These are phyloP conservation scores for Meriones unguiculatus DNA, from an alignment of 2,113 vertebrate species.

Conservation along the genomic window DNA sequence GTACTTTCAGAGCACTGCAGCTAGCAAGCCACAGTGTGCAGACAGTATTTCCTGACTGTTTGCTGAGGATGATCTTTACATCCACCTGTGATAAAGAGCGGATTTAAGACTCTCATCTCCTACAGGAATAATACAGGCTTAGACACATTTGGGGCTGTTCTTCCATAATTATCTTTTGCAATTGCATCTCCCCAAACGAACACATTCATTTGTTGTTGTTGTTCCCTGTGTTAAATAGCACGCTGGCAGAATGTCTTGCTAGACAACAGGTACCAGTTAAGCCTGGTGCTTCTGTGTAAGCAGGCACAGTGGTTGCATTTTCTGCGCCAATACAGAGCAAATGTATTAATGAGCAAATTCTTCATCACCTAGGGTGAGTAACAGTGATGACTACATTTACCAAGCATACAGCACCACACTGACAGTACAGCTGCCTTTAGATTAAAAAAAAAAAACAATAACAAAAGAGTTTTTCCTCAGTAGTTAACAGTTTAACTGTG, in stretches of 20 bases:
- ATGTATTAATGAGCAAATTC: constrained; percentile 38
- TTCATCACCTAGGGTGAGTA: not conserved
- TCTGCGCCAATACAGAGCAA: constrained; percentile 53
- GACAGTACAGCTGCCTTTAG: not conserved
- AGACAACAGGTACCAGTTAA: constrained; percentile 65
- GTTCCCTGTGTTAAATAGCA: constrained; percentile 43
- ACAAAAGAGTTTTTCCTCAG: not conserved
- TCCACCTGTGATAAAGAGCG: constrained; percentile 7
- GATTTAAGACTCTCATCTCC: constrained; percentile 68
- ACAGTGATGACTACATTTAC: not conserved
- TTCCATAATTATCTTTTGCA: constrained; percentile 62
- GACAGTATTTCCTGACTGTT: not conserved
- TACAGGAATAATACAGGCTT: constrained; percentile 67
- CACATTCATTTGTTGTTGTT: constrained; percentile 49
- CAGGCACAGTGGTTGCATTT: constrained; percentile 57
- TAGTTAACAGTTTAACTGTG: not conserved
- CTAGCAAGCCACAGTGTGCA: not conserved
- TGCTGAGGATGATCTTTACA: constrained; percentile 15
- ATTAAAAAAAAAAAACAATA: not conserved
- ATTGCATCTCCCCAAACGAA: constrained; percentile 68
- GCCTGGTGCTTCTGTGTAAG: not conserved
- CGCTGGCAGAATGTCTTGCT: constrained; percentile 42
- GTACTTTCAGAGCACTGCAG: not conserved
- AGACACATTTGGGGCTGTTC: not conserved
- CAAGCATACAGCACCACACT: not conserved